Evolutionary conservation across 2,797 vertebrate genomes (phyloP).

Genomic region (Pteronotus mesoamericanus): DNA sequence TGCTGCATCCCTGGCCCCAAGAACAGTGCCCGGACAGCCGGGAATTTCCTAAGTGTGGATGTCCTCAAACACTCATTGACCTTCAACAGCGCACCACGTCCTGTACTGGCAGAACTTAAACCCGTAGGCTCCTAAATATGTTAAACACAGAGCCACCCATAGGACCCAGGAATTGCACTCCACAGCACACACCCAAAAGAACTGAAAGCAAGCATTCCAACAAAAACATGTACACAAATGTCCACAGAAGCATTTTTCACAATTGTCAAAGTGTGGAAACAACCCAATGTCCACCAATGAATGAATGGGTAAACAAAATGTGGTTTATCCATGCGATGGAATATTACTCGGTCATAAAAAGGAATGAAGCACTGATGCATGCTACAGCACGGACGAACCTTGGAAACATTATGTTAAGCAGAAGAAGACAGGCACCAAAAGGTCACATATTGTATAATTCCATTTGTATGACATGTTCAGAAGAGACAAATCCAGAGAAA

Average conservation of each 20-base stretch:
- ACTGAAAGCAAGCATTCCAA: neutral
- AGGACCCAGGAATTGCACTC: neutral
- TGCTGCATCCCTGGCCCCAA: too few species aligned
- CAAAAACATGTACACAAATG: neutral
- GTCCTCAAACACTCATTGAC: neutral
- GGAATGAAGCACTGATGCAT: fast-evolving
- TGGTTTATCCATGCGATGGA: neutral
- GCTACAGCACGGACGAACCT: neutral
- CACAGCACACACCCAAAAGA: neutral
- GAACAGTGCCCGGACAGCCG: neutral
- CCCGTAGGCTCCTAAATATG: too few species aligned
- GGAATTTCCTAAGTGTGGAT: too few species aligned
- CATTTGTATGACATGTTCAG: neutral
- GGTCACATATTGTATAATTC: too few species aligned
- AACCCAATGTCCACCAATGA: neutral
- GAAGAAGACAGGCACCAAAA: neutral
- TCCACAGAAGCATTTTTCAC: neutral
- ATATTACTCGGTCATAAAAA: neutral
- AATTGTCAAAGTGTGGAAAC: neutral
- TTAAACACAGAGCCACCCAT: neutral
- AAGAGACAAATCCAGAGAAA: neutral
- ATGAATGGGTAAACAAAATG: neutral
- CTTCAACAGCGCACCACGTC: too few species aligned
- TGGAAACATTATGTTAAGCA: fast-evolving
- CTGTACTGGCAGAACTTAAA: neutral